Base-by-base conservation (phyloP, 2,797 vertebrate genomes). In the Tokudaia tokunoshimensis region DNA sequence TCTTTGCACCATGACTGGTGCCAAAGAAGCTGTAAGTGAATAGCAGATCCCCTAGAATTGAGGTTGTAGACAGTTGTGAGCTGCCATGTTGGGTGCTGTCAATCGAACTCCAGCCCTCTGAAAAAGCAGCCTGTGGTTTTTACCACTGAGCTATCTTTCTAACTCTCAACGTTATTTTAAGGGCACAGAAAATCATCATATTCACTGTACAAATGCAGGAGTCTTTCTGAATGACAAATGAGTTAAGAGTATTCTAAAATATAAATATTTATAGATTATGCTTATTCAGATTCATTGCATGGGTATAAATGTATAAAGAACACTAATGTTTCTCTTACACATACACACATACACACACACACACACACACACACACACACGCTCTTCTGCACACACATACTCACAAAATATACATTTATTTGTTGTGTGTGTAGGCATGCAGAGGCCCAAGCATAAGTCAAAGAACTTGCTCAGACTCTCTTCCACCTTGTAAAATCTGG, bases 191-290 rank as follows among this genome's bases (percentile, higher is more conserved):
- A 31, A 76, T 75, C 50, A 84, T 90, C 44, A 92, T 47, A 93
- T 12, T 24, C 44, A 74, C 13, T 84, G 29, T n/a, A 87, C 50
- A 94, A 88, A 86, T 63, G 37, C 29, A 97, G 52, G 84, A 67
- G 34, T 95, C 74, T n/a, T 17, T 44, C n/a, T 88, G 63, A 95
- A 95, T 84, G 47, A 94, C 4, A 87, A 94, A 41, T 47, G 75
- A 52, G 17, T 83, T 88, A 92, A 90, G 63, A 94, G 89, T 89
- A 97, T 89, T 95, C 63, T 94, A 34, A 93, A 96, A 65, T 47
- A 94, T 3, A 93, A 84, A 59, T 44, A 74, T 87, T 74, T 96
- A 37, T 65, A 91, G 19, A 19, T 85, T 61, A 72, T 78, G 19
- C 31, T 82, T 74, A 95, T 63, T 79, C 41, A 75, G 37, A 87